phyloP scores from a whole-genome alignment of 2,888 invertebrate species.

The Napeogenes sylphis region DNA sequence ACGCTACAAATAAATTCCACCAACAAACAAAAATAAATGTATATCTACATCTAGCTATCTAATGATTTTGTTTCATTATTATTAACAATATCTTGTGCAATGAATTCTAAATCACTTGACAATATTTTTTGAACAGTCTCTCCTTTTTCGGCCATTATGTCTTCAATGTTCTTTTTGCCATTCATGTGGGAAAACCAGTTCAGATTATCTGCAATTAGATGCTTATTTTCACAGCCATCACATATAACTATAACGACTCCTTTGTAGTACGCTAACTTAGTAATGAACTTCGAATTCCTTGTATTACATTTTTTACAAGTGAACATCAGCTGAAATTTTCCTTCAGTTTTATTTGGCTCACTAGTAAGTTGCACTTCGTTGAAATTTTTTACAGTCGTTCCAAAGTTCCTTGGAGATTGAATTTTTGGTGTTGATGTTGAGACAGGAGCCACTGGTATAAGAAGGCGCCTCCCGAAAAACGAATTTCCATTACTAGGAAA shows the following conservation, averaged over 20 bases:
- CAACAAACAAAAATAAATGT: neutral
- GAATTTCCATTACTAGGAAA: conserved; percentile 72
- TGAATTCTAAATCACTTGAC: conserved; percentile 69
- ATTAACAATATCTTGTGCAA: conserved; percentile 58
- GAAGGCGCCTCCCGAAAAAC: conserved; percentile 60
- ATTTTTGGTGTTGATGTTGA: conserved; percentile 54
- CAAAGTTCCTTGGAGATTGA: conserved; percentile 56
- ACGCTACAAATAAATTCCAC: neutral
- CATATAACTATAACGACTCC: conserved; percentile 96
- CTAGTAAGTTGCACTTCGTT: conserved; percentile 44
- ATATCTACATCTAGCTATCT: conserved; percentile 16
- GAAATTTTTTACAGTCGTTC: conserved; percentile 46
- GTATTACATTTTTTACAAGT: conserved; percentile 93
- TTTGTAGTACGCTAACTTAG: conserved; percentile 89
- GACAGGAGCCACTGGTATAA: conserved; percentile 44
- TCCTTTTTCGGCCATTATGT: conserved; percentile 91
- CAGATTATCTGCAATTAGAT: conserved; percentile 97
- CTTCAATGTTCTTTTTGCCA: conserved; percentile 91
- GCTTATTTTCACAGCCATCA: conserved; percentile 90
- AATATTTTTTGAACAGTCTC: conserved; percentile 83
- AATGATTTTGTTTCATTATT: conserved; percentile 40
- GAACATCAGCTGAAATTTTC: conserved; percentile 85
- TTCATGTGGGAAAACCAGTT: conserved; percentile 93
- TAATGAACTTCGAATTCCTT: conserved; percentile 87
- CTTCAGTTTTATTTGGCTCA: conserved; percentile 50